Evolutionary conservation across 2,797 vertebrate genomes (phyloP).

Genomic region (Chelon labrosus): DNA sequence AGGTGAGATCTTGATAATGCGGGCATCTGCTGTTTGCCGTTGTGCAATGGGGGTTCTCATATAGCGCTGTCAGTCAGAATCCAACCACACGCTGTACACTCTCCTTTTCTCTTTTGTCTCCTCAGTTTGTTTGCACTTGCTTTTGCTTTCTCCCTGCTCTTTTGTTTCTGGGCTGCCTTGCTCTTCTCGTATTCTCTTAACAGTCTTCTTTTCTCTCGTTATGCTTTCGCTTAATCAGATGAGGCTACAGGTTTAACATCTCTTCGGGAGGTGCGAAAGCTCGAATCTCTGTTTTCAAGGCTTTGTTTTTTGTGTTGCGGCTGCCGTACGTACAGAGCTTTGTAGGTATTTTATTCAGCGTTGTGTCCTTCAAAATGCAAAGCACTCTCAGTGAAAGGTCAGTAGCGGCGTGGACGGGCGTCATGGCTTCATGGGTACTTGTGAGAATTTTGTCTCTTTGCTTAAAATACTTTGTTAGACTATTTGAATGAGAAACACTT

Average conservation of each 20-base stretch:
- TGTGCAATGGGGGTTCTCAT: background rate
- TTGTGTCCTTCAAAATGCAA: background rate
- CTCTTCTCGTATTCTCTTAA: background rate
- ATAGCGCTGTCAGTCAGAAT: constrained; percentile 6
- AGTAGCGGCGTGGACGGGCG: background rate
- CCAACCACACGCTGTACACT: background rate
- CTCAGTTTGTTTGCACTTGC: background rate
- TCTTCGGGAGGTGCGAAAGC: background rate
- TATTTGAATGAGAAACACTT: too few relatives aligned
- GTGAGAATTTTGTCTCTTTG: background rate
- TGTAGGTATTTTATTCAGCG: background rate
- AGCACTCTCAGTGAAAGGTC: constrained; percentile 1
- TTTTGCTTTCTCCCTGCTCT: background rate
- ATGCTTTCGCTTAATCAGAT: background rate
- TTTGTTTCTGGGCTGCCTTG: background rate
- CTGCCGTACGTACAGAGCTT: background rate
- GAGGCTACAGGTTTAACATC: too few relatives aligned
- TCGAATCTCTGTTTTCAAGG: background rate
- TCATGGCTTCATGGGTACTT: background rate
- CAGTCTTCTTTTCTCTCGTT: background rate
- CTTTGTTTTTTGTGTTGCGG: background rate
- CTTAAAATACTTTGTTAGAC: background rate
- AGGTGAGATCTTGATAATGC: constrained; percentile 31
- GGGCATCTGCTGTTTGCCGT: constrained; percentile 24
- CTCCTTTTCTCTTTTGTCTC: background rate